phyloP scores from a whole-genome alignment of 2,888 invertebrate species.

The Drosophila prolongata region DNA sequence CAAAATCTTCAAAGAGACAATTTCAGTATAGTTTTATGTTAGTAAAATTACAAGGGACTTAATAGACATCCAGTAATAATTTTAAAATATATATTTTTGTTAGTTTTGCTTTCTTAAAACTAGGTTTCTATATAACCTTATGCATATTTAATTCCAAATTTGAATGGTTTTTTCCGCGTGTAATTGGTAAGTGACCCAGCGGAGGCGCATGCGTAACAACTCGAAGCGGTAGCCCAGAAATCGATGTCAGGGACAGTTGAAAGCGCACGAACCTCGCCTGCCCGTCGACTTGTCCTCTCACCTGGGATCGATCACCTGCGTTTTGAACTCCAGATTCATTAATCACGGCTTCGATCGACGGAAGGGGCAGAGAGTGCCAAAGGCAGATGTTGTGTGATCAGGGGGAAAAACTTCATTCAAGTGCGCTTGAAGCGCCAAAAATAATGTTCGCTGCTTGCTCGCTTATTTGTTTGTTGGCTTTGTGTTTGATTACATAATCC shows the following conservation, averaged over 20 bases:
- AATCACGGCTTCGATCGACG: conserved; percentile 37
- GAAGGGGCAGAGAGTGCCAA: conserved; percentile 19
- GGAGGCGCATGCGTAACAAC: conserved; percentile 27
- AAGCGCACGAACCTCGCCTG: conserved; percentile 35
- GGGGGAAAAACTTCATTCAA: conserved; percentile 58
- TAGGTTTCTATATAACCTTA: too few species aligned
- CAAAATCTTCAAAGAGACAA: too few species aligned
- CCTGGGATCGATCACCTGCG: conserved; percentile 31
- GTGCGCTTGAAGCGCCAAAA: conserved; percentile 67
- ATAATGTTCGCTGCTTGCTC: conserved; percentile 59
- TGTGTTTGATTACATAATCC: conserved; percentile 58
- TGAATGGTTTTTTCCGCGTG: background rate
- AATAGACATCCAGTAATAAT: too few species aligned
- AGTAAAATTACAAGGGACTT: too few species aligned
- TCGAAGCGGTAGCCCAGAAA: conserved; percentile 35
- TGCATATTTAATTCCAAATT: background rate
- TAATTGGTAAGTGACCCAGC: conserved; percentile 12
- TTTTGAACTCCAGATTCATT: conserved; percentile 38
- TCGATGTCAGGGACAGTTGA: conserved; percentile 51
- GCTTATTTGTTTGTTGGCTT: conserved; percentile 28
- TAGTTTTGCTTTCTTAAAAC: too few species aligned
- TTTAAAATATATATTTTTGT: too few species aligned
- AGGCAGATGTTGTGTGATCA: conserved; percentile 37
- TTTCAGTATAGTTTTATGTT: too few species aligned
- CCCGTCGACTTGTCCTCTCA: conserved; percentile 20